These are phyloP conservation scores for Limnephilus rhombicus DNA, from an alignment of 2,888 invertebrate genomes.

Conservation along the genomic window DNA sequence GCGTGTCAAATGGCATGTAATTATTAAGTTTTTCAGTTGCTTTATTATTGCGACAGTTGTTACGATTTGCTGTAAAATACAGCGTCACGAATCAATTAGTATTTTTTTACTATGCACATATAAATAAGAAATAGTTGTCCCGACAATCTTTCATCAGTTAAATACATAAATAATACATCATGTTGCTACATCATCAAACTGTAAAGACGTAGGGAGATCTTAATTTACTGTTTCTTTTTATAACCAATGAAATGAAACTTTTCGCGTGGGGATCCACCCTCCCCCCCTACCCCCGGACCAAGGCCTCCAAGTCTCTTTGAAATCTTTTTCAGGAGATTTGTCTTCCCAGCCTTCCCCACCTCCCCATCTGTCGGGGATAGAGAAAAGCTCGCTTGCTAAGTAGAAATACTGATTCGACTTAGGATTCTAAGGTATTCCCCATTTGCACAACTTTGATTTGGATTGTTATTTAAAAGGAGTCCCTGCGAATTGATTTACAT, in stretches of 20 bases:
- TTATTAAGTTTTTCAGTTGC: no score
- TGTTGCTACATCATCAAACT: neutral
- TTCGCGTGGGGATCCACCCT: neutral
- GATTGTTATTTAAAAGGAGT: neutral
- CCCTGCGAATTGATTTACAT: neutral
- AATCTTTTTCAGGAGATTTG: slow-evolving; percentile 1
- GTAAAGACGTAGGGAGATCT: neutral
- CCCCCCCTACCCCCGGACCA: neutral
- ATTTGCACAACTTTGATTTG: neutral
- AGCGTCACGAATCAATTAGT: no score
- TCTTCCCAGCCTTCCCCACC: neutral
- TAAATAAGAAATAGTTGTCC: neutral
- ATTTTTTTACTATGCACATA: no score
- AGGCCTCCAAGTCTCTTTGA: neutral
- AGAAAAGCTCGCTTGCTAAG: neutral
- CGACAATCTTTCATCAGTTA: neutral
- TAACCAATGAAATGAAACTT: neutral
- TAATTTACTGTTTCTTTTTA: neutral
- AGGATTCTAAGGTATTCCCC: neutral
- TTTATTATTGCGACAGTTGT: no score
- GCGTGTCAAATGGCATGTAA: no score
- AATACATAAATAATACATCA: neutral
- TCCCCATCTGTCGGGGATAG: neutral
- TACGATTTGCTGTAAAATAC: no score
- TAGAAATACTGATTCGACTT: slow-evolving; percentile 1